Evolutionary conservation across 2,113 vertebrate species (phyloP).

Genomic region (Isurus oxyrinchus): DNA sequence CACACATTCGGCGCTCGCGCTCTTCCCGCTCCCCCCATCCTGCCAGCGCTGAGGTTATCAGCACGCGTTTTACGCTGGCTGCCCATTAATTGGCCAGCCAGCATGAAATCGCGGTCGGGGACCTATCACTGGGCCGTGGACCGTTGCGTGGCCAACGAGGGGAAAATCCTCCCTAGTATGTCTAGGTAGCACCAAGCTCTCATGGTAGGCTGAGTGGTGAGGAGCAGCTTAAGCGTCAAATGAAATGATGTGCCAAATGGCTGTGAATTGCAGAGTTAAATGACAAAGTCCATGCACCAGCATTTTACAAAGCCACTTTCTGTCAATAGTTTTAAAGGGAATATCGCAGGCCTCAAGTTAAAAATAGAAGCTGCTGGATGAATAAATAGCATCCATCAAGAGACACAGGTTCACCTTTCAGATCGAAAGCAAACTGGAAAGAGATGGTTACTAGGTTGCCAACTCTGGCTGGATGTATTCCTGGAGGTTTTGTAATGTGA

Average conservation of each 20-base stretch:
- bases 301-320: background rate
- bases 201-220: background rate
- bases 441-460: background rate
- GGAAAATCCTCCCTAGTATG: too few relatives aligned
- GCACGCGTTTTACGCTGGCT: too few relatives aligned
- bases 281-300: background rate
- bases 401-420: background rate
- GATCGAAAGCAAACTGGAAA: background rate
- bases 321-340: background rate
- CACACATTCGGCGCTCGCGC: too few relatives aligned
- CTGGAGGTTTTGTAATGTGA: background rate
- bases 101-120: too few relatives aligned
- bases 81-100: too few relatives aligned
- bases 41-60: too few relatives aligned
- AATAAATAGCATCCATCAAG: background rate
- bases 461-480: background rate
- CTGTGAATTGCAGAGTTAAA: background rate
- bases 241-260: background rate
- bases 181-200: background rate
- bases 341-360: background rate
- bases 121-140: too few relatives aligned
- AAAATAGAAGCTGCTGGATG: background rate
- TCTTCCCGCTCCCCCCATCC: too few relatives aligned
- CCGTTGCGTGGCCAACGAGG: too few relatives aligned
- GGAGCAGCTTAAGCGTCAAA: background rate